These are phyloP conservation scores for Siniperca scherzeri DNA, from an alignment of 2,797 vertebrate species.

Conservation along the genomic window DNA sequence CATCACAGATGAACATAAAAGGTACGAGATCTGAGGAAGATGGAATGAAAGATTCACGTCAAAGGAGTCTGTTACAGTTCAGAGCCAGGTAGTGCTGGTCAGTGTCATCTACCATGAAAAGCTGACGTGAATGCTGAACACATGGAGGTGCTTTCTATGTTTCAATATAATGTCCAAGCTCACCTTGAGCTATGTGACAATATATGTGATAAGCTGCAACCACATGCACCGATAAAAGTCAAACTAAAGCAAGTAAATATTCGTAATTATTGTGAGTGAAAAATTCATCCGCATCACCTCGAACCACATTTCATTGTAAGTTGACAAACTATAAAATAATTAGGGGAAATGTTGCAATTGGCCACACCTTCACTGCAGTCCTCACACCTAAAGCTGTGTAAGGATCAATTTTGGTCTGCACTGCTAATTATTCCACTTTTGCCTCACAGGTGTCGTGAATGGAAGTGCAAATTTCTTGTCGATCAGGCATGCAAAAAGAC, in stretches of 20 bases:
- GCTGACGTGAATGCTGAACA: constrained; percentile 26
- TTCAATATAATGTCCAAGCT: constrained; percentile 7
- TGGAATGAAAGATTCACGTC: constrained; percentile 30
- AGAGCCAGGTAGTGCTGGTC: constrained; percentile 21
- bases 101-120: constrained; percentile 2
- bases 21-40: constrained; percentile 10
- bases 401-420: constrained; percentile 1
- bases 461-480: not conserved
- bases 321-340: not conserved
- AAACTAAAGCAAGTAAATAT: not conserved
- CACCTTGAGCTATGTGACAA: not conserved
- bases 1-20: constrained; percentile 21
- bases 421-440: not conserved
- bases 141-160: not conserved
- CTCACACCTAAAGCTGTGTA: not conserved
- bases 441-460: not conserved
- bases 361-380: not conserved
- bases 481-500: not conserved
- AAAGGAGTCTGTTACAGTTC: constrained; percentile 25
- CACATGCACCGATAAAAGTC: not conserved
- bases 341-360: not conserved
- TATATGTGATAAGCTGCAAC: not conserved
- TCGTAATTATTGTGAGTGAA: not conserved
- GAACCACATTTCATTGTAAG: not conserved
- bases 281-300: too few species aligned